Evolutionary conservation across 2,113 vertebrate genomes (phyloP).

Genomic region (Cephalopterus ornatus): DNA sequence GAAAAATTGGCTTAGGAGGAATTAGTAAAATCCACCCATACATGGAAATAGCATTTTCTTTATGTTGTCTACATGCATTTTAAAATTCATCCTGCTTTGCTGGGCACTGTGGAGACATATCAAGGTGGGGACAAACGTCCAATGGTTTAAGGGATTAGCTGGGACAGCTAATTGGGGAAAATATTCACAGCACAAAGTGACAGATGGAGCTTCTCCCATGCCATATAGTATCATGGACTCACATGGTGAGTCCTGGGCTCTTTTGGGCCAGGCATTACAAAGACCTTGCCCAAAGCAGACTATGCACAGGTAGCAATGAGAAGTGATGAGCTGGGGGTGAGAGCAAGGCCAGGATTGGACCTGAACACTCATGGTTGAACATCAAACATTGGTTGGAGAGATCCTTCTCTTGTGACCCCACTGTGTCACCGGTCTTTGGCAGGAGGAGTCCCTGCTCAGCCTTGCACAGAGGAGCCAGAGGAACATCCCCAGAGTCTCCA

Average conservation of each 20-base stretch:
- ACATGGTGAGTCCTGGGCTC: background rate
- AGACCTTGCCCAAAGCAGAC: background rate
- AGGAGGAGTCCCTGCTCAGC: background rate
- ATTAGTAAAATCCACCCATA: background rate
- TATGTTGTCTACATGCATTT: accelerated
- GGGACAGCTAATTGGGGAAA: accelerated
- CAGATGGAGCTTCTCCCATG: background rate
- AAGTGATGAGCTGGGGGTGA: background rate
- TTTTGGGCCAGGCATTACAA: background rate
- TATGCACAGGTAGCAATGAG: accelerated
- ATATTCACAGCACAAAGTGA: background rate
- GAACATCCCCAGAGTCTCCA: background rate
- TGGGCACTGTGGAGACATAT: accelerated
- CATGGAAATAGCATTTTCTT: background rate
- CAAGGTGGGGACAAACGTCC: background rate
- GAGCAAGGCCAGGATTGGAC: background rate
- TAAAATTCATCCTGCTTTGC: background rate
- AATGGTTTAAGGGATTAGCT: background rate
- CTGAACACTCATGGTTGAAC: background rate
- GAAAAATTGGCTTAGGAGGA: background rate
- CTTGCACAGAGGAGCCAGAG: background rate
- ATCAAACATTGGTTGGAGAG: background rate
- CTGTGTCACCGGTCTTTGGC: background rate
- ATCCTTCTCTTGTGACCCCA: accelerated
- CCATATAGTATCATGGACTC: accelerated